These are phyloP conservation scores for Paracentrotus lividus DNA, from an alignment of 53 echinoderm and acorn worm genomes.

Conservation along the genomic window DNA sequence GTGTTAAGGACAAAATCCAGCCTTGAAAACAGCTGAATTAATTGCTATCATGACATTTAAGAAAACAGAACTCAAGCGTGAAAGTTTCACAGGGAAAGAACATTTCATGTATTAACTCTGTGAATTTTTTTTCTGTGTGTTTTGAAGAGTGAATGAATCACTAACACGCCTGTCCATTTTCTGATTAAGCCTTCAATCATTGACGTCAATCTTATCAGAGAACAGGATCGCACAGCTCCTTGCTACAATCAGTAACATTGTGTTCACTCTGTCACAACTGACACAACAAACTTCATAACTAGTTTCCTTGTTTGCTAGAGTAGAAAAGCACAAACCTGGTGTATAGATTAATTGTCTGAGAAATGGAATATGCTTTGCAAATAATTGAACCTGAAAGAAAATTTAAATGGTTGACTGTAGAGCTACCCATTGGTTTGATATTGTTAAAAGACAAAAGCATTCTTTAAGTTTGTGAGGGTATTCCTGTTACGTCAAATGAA, in stretches of 20 bases:
- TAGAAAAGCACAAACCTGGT: background rate
- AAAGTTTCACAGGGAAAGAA: background rate
- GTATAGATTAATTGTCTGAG: background rate
- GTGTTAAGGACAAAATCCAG: background rate
- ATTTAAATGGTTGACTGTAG: too few species aligned
- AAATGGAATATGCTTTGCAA: background rate
- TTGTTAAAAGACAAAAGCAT: too few species aligned
- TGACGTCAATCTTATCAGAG: background rate
- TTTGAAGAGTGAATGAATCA: background rate
- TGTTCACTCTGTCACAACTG: background rate
- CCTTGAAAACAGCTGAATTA: slow-evolving; percentile 2
- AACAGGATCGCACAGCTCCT: background rate
- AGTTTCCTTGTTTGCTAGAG: background rate
- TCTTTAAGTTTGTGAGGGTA: too few species aligned
- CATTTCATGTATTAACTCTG: background rate
- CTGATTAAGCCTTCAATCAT: background rate
- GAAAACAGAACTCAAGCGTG: background rate
- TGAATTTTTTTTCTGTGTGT: background rate
- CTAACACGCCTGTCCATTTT: background rate
- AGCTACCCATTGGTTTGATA: too few species aligned
- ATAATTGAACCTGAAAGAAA: background rate
- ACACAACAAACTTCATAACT: background rate
- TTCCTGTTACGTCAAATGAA: too few species aligned
- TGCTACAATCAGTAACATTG: background rate
- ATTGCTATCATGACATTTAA: background rate